phyloP scores from a whole-genome alignment of 2,888 invertebrate genomes.

The Drosophila paranaensis region DNA sequence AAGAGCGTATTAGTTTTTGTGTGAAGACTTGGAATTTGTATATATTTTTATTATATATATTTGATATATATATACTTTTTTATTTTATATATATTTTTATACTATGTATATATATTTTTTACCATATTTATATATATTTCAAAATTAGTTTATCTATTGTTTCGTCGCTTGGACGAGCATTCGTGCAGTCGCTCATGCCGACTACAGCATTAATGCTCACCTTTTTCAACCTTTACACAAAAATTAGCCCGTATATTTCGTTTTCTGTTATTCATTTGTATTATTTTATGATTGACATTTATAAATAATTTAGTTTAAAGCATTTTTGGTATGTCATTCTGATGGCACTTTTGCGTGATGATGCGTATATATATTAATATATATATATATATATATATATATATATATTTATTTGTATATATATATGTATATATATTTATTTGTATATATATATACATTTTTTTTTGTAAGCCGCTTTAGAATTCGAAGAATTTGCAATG shows the following conservation, averaged over 20 bases:
- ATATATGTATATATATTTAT: background rate
- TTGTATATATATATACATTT: background rate
- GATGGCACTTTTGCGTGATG: background rate
- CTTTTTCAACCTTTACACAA: background rate
- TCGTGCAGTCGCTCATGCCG: background rate
- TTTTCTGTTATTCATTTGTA: background rate
- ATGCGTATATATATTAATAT: background rate
- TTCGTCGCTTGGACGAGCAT: background rate
- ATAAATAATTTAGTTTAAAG: constrained; percentile 9
- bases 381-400: background rate
- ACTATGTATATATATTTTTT: background rate
- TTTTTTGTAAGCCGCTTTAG: background rate
- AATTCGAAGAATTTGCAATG: background rate
- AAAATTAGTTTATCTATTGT: too few relatives aligned
- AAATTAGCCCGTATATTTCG: background rate
- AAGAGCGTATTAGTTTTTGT: background rate
- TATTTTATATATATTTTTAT: background rate
- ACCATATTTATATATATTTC: background rate
- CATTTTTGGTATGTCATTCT: background rate
- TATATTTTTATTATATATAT: background rate
- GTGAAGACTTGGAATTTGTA: too few relatives aligned
- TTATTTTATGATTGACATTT: constrained; percentile 2
- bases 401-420: background rate
- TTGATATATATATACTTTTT: too few relatives aligned
- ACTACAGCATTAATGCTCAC: background rate